Evolutionary conservation across 35 echinoderm and acorn worm genomes (phyloP).

Genomic region (Patiria miniata): DNA sequence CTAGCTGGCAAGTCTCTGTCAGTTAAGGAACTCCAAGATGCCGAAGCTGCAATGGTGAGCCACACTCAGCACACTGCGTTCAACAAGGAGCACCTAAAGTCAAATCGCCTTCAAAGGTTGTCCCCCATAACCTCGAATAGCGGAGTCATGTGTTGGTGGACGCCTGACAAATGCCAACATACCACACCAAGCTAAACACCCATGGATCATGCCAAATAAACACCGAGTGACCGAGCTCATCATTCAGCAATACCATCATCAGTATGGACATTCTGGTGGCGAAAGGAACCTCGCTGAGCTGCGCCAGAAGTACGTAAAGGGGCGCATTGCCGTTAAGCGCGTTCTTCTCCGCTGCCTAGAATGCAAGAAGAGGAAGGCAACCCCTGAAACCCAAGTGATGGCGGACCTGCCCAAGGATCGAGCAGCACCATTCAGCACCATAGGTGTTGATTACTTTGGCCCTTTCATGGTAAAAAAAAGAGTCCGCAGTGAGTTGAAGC

Average conservation of each 20-base stretch:
- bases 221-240: neutral
- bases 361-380: no score
- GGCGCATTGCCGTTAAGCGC: no score
- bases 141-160: neutral
- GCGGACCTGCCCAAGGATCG: no score
- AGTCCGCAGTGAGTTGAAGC: no score
- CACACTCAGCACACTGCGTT: neutral
- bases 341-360: no score
- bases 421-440: no score
- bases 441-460: slow-evolving; percentile 50
- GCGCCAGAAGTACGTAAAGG: no score
- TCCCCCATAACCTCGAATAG: neutral
- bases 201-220: neutral
- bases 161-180: neutral
- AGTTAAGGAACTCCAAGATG: neutral
- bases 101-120: neutral
- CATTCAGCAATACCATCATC: neutral
- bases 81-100: neutral
- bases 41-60: neutral
- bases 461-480: no score
- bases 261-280: slow-evolving; percentile 9
- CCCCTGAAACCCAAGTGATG: no score
- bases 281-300: no score
- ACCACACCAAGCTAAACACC: slow-evolving; percentile 1
- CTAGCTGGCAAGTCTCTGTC: neutral